Evolutionary conservation across 1,140 invertebrate genomes (phyloP).

Genomic region (Cotesia chilonis): DNA sequence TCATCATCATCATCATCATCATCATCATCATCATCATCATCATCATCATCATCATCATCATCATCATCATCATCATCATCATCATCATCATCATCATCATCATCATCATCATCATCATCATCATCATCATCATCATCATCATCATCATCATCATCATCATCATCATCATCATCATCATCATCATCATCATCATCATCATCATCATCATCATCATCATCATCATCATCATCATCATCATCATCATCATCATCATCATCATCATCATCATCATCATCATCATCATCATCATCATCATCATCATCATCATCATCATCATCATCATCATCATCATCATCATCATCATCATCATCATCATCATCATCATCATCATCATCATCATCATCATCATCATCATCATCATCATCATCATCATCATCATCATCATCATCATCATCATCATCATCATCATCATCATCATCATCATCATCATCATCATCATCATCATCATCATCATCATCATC

Average conservation of each 20-base stretch:
- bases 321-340: slow-evolving; percentile 13
- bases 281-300: slow-evolving; percentile 24
- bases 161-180: slow-evolving; percentile 24
- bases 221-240: slow-evolving; percentile 24
- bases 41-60: slow-evolving; percentile 21
- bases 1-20: background rate
- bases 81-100: slow-evolving; percentile 13
- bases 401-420: slow-evolving; percentile 24
- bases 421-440: background rate
- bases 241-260: background rate
- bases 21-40: slow-evolving; percentile 15
- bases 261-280: slow-evolving; percentile 13
- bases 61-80: background rate
- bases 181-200: background rate
- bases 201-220: slow-evolving; percentile 13
- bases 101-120: slow-evolving; percentile 24
- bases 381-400: slow-evolving; percentile 13
- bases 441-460: slow-evolving; percentile 13
- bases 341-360: slow-evolving; percentile 24
- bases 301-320: background rate
- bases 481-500: background rate
- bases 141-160: slow-evolving; percentile 13
- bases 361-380: background rate
- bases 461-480: slow-evolving; percentile 24
- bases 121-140: background rate